phyloP scores from a whole-genome alignment of 2,113 vertebrate genomes.

The Emydocephalus ijimae region DNA sequence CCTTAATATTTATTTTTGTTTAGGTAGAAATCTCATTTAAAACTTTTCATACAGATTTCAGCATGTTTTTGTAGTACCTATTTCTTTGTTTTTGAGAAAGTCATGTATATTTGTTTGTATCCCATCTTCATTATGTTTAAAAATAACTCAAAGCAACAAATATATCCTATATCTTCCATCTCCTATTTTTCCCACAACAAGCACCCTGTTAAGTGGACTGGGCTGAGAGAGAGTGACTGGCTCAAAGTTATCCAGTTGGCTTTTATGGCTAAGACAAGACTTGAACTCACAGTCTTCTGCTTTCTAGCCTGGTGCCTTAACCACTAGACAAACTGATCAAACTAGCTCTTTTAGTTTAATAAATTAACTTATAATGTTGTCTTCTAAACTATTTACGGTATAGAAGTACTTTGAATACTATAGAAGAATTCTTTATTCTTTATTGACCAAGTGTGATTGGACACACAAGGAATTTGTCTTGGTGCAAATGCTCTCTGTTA shows the following conservation, averaged over 20 bases:
- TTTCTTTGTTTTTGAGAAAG: neutral
- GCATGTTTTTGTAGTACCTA: slow-evolving; percentile 49
- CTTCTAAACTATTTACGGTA: neutral
- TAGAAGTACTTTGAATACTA: neutral
- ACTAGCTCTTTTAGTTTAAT: neutral
- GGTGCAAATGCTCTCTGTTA: too few species aligned
- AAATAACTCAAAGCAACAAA: neutral
- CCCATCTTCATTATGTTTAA: neutral
- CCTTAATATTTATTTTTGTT: slow-evolving; percentile 67
- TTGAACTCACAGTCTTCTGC: neutral
- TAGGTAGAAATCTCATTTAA: slow-evolving; percentile 73
- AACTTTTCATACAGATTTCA: slow-evolving; percentile 75
- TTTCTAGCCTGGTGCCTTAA: neutral
- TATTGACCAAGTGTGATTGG: too few species aligned
- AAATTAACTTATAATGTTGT: neutral
- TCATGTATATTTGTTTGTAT: neutral
- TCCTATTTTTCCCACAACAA: neutral
- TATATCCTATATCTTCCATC: neutral
- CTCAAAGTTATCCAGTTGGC: neutral
- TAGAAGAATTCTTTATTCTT: too few species aligned
- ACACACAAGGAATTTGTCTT: too few species aligned
- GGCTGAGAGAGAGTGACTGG: neutral
- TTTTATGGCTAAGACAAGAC: neutral
- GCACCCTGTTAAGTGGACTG: neutral
- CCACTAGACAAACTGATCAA: neutral